Evolutionary conservation across 1,140 invertebrate genomes (phyloP).

Genomic region (Scaptomyza graminum): DNA sequence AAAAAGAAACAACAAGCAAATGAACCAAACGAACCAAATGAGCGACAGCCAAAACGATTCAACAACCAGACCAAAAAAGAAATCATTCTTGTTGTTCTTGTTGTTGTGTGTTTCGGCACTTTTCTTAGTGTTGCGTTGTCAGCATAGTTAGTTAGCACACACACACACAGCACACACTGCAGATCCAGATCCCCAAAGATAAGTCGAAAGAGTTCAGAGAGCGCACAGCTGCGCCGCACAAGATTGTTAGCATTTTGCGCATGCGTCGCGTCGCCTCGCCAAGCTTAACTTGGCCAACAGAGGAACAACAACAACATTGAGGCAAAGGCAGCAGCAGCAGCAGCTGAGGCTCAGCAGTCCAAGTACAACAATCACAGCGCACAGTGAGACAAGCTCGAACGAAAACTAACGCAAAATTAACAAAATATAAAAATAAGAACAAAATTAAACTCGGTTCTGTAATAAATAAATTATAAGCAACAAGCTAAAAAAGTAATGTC

Average conservation of each 20-base stretch:
- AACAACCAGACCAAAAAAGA: constrained; percentile 31
- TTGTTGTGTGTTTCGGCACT: constrained; percentile 72
- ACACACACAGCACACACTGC: neutral
- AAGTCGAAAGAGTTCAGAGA: constrained; percentile 58
- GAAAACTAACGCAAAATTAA: neutral
- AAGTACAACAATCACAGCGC: constrained; percentile 36
- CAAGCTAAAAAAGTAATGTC: too few species aligned
- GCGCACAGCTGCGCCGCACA: constrained; percentile 73
- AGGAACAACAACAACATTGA: constrained; percentile 12
- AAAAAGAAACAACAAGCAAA: constrained; percentile 29
- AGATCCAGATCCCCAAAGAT: constrained; percentile 74
- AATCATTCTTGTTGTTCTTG: constrained; percentile 41
- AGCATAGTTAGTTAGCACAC: constrained; percentile 64
- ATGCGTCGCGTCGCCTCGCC: constrained; percentile 54
- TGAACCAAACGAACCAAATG: constrained; percentile 66
- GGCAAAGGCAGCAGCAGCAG: constrained; percentile 2
- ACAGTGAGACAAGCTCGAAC: constrained; percentile 15
- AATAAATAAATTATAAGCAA: too few species aligned
- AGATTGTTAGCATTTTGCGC: constrained; percentile 78
- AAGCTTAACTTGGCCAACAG: neutral
- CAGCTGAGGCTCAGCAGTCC: neutral
- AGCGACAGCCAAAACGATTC: constrained; percentile 72
- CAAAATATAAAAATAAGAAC: neutral
- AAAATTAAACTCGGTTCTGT: too few species aligned
- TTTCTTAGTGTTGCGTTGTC: constrained; percentile 63